phyloP scores from a whole-genome alignment of 2,113 vertebrate genomes.

The Rhinolophus sinicus region DNA sequence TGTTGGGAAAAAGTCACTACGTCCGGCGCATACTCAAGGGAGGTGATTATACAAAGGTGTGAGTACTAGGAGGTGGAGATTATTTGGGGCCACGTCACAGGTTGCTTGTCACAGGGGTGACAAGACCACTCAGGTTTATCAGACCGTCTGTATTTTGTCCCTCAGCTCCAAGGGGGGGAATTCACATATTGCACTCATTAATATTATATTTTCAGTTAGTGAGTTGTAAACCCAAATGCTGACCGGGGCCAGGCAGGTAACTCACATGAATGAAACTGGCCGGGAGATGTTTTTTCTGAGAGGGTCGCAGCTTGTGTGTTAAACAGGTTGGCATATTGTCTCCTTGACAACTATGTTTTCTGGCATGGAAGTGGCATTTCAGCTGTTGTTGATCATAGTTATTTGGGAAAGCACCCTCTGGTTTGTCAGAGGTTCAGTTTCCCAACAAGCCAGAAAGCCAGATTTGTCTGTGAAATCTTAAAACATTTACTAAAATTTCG shows the following conservation, averaged over 20 bases:
- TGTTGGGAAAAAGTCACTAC: not conserved
- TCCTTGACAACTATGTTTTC: rapidly evolving
- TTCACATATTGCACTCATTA: not conserved
- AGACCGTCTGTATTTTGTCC: not conserved
- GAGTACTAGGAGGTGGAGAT: not conserved
- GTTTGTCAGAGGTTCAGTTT: not conserved
- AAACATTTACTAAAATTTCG: rapidly evolving
- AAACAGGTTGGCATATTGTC: rapidly evolving
- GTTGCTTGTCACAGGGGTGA: not conserved
- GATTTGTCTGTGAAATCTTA: not conserved
- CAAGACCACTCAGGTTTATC: rapidly evolving
- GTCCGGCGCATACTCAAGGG: not conserved
- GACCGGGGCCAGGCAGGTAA: not conserved
- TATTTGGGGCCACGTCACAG: rapidly evolving
- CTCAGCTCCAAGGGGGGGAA: not conserved
- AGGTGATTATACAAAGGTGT: rapidly evolving
- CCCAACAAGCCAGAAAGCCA: not conserved
- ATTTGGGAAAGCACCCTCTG: rapidly evolving
- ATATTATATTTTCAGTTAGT: rapidly evolving
- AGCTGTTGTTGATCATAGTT: rapidly evolving
- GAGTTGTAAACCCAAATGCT: not conserved
- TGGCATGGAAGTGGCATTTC: rapidly evolving
- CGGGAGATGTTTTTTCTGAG: not conserved
- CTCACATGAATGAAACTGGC: rapidly evolving
- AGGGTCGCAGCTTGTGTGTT: rapidly evolving